Conservation (phyloP, 2,888 invertebrate genomes). For the Ophion slaviceki region DNA sequence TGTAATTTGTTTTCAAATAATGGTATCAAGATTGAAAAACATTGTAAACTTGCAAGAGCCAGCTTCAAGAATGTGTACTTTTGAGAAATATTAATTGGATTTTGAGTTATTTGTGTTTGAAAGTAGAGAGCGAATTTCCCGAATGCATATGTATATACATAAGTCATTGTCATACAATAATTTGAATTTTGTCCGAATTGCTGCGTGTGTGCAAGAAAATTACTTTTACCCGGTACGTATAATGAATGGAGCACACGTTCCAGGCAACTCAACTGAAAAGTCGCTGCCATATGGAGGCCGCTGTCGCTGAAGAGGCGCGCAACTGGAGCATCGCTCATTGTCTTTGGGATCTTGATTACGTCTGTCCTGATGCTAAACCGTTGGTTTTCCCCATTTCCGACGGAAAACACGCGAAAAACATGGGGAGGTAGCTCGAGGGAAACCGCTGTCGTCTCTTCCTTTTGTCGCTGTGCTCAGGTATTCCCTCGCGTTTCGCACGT, state of each 20-base stretch:
- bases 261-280: slow-evolving; percentile 4
- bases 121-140: no score
- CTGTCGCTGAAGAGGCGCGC: background rate
- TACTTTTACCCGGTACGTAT: background rate
- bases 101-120: no score
- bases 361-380: slow-evolving; percentile 13
- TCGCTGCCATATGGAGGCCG: background rate
- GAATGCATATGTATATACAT: no score
- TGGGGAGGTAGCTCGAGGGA: background rate
- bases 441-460: slow-evolving; percentile 17
- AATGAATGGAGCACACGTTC: background rate
- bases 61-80: no score
- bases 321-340: slow-evolving; percentile 22
- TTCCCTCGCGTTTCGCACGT: slow-evolving; percentile 18
- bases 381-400: slow-evolving; percentile 24
- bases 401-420: slow-evolving; percentile 4
- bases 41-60: no score
- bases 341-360: slow-evolving; percentile 28
- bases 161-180: no score
- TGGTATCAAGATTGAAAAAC: no score
- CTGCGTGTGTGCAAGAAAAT: background rate
- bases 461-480: background rate
- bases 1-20: no score
- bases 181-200: background rate
- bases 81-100: no score